Evolutionary conservation across 2,888 invertebrate species (phyloP).

Genomic region (Axea sp.): DNA sequence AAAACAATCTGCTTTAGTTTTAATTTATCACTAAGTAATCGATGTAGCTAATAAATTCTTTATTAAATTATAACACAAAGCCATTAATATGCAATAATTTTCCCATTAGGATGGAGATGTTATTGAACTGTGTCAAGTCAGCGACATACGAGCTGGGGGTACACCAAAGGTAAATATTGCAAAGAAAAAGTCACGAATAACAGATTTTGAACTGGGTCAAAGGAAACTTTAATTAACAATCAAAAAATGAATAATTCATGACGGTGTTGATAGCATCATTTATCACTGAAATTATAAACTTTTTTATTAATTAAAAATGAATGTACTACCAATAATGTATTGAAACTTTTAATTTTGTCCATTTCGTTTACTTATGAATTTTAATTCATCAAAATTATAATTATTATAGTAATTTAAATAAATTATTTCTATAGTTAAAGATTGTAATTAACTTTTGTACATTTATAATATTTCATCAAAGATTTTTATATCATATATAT

Average conservation of each 20-base stretch:
- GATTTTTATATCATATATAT: too few relatives aligned
- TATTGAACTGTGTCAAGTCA: constrained; percentile 98
- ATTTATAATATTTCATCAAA: too few relatives aligned
- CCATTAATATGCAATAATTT: too few relatives aligned
- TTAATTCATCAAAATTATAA: too few relatives aligned
- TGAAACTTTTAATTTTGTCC: not conserved
- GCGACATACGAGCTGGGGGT: constrained; percentile 96
- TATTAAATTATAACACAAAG: too few relatives aligned
- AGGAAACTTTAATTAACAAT: constrained; percentile 15
- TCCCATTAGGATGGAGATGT: constrained; percentile 95
- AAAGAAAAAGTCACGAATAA: constrained; percentile 39
- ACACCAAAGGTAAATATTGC: constrained; percentile 88
- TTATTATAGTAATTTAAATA: too few relatives aligned
- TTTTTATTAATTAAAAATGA: constrained; percentile 8
- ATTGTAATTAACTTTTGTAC: not conserved
- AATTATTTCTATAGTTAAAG: not conserved
- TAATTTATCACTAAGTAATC: too few relatives aligned
- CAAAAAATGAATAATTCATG: constrained; percentile 15
- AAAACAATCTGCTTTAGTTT: too few relatives aligned
- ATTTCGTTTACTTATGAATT: too few relatives aligned
- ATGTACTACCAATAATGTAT: constrained; percentile 2
- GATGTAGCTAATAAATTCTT: too few relatives aligned
- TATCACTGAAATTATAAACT: not conserved
- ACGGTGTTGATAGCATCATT: constrained; percentile 5
- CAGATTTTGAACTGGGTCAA: constrained; percentile 24